Evolutionary conservation across 2,888 invertebrate genomes (phyloP).

Genomic region (Netelia fuscicornis): DNA sequence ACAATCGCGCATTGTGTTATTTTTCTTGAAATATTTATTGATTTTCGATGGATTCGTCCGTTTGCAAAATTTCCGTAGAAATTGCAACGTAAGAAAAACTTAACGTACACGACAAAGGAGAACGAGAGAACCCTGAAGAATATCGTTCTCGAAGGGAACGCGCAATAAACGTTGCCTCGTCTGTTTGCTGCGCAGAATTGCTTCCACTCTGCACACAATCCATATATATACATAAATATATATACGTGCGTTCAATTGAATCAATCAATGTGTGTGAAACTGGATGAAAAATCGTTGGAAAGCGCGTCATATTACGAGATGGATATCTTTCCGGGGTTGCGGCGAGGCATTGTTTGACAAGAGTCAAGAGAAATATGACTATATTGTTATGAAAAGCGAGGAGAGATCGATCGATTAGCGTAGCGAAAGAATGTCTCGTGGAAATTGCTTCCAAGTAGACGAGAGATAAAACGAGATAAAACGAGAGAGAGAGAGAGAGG

Average conservation of each 20-base stretch:
- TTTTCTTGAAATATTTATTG: too few relatives aligned
- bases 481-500: too few relatives aligned
- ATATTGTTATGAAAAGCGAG: conserved; percentile 3
- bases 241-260: conserved; percentile 26
- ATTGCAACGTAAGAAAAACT: too few relatives aligned
- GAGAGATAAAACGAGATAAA: not conserved
- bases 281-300: conserved; percentile 39
- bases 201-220: not conserved
- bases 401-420: conserved; percentile 51
- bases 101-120: not conserved
- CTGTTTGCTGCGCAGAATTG: conserved; percentile 25
- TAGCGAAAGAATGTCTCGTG: conserved; percentile 43
- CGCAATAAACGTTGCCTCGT: conserved; percentile 36
- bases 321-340: conserved; percentile 38
- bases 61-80: not conserved
- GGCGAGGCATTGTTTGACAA: not conserved
- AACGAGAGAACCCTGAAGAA: not conserved
- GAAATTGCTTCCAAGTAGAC: conserved; percentile 22
- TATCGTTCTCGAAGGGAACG: conserved; percentile 16
- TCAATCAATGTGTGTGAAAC: conserved; percentile 31
- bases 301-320: conserved; percentile 2
- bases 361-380: too few relatives aligned
- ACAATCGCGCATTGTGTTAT: too few relatives aligned
- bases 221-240: not conserved
- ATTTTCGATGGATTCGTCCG: too few relatives aligned